These are phyloP conservation scores for Globia sparganii DNA, from an alignment of 2,888 invertebrate species.

Conservation along the genomic window DNA sequence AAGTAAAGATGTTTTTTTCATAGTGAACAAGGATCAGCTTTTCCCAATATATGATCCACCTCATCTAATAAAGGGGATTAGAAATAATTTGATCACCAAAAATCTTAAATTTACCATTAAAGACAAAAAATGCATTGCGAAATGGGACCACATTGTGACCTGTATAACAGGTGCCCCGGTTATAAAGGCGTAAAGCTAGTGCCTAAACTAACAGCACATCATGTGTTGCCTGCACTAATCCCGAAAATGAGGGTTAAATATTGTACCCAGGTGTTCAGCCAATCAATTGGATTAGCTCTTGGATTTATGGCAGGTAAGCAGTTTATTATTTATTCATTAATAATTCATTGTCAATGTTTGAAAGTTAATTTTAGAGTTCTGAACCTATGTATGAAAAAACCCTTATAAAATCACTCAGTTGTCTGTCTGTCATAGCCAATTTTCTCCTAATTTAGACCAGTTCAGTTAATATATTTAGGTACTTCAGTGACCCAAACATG, in stretches of 20 bases:
- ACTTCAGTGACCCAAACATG: no score
- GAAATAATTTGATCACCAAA: not conserved
- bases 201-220: conserved; percentile 17
- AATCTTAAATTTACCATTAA: conserved; percentile 10
- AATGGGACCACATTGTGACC: conserved; percentile 4
- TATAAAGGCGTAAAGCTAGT: conserved; percentile 20
- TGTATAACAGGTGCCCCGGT: conserved; percentile 1
- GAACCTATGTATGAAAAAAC: no score
- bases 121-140: not conserved
- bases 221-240: conserved; percentile 14
- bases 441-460: no score
- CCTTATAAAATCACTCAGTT: no score
- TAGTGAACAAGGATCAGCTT: not conserved
- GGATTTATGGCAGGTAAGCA: conserved; percentile 35
- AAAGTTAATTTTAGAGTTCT: no score
- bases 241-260: conserved; percentile 30
- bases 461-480: no score
- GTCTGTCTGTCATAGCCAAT: no score
- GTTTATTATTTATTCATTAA: not conserved
- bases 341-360: no score
- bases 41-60: not conserved
- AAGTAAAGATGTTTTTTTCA: not conserved
- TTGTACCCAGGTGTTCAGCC: conserved; percentile 27
- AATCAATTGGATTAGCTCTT: conserved; percentile 3
- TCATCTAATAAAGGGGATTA: conserved; percentile 3